Base-by-base conservation (phyloP, 1,140 invertebrate species). In the Aporrectodea caliginosa region DNA sequence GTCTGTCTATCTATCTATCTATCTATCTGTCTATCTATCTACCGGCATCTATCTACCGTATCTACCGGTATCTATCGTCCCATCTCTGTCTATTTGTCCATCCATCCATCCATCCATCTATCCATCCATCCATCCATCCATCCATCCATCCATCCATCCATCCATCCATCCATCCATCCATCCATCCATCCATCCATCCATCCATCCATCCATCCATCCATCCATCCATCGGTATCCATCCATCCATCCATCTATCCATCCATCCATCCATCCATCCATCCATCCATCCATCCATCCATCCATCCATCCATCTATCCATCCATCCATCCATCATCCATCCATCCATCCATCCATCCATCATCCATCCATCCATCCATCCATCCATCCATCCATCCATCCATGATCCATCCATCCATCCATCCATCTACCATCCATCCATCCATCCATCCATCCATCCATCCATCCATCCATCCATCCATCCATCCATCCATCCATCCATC, bases 161-260 rank as follows among this genome's bases (percentile, higher is more conserved):
- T 74, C 73, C 32, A 74, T 74, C 73, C 1, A 74, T 74, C 73
- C 32, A 74, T 74, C 73, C 32, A 74, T 74, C 73, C n/a, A 74
- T 74, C 73, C 32, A 33, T 74, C 73, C 32, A 74, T 22, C 12
- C n/a, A 74, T 74, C 27, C 12, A 74, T 74, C 73, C 32, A 74
- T n/a, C 30, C 32, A 74, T 74, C 73, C 32, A 68, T 76, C 75
- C n/a, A 76, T 58, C 16, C 31, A 76, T 58, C 73, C 2, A 74
- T 74, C 12, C 2, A n/a, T n/a, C n/a, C n/a, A n/a, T n/a, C n/a
- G n/a, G n/a, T 58, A 12, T 58, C 43, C 22, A 12, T 58, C 43
- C 22, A 12, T 58, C 43, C 22, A 12, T 58, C 43, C 22, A 12
- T 58, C 43, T 58, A 12, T 58, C 43, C 22, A 12, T 58, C 22